phyloP scores from a whole-genome alignment of 92 coral and sea anemone species.

The Zoanthus sociatus region DNA sequence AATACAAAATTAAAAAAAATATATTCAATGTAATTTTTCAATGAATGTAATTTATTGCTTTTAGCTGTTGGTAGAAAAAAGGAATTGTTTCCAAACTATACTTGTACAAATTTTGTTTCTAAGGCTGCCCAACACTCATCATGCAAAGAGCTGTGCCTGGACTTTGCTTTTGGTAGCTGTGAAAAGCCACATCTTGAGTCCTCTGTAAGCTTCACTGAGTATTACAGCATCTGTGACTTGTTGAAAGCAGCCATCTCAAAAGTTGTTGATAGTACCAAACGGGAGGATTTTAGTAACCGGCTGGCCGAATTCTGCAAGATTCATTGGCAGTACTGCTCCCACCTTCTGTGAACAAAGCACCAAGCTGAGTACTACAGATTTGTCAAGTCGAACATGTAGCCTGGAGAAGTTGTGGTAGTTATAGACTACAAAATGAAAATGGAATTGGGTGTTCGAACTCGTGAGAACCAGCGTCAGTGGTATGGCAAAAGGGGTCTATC shows the following conservation, averaged over 20 bases:
- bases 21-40: conserved; percentile 10
- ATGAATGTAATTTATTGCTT: conserved; percentile 1
- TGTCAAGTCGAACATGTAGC: conserved; percentile 33
- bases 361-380: conserved; percentile 40
- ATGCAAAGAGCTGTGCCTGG: conserved; percentile 46
- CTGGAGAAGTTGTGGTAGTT: conserved; percentile 47
- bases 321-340: conserved; percentile 26
- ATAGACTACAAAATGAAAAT: conserved; percentile 54
- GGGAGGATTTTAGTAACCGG: too few species aligned
- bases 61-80: not conserved
- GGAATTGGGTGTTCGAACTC: conserved; percentile 45
- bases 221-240: conserved; percentile 1
- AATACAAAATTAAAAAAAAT: not conserved
- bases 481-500: conserved; percentile 60
- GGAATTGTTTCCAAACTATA: not conserved
- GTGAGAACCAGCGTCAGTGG: conserved; percentile 61
- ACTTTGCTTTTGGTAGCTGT: conserved; percentile 40
- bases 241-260: conserved; percentile 16
- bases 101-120: not conserved
- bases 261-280: not conserved
- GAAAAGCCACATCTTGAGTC: conserved; percentile 20
- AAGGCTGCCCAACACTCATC: conserved; percentile 58
- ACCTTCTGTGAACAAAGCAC: conserved; percentile 40
- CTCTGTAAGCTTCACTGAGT: conserved; percentile 12
- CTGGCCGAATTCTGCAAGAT: not conserved